Base-by-base conservation (phyloP, 2,888 invertebrate genomes). In the Ligdia adustata region DNA sequence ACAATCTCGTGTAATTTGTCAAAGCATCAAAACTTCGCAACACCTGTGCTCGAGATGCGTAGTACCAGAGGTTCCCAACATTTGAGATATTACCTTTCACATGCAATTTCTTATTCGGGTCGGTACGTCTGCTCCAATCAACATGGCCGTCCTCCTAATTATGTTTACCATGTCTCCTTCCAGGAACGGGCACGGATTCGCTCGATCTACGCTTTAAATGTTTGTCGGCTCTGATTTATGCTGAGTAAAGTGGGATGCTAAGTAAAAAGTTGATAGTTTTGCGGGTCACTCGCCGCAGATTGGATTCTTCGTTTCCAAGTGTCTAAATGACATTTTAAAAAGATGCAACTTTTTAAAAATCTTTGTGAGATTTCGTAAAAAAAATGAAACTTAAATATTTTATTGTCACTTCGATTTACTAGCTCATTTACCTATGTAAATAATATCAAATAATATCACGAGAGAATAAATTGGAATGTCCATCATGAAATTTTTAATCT, bases 21-120 rank as follows among this genome's bases (percentile, higher is more conserved):
- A 54, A 58, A 53, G 57, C 56, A 65, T 66, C 60, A 64, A 67
- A 71, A 66, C 64, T 64, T 66, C 57, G 57, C 53, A 62, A 53
- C 62, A 60, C 55, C 57, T 57, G 55, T 49, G 51, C 35, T 57
- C 63, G 63, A 64, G 63, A 62, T 67, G 65, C 62, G 69, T 68
- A 68, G 69, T n/a, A n/a, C n/a, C 70, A 71, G 74, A 71, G 64
- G 72, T 69, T 71, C 64, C 64, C 62, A 71, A 69, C 63, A 50
- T 57, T 63, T 81, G 72, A 80, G 77, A 75, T 77, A 77, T 79
- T 73, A 72, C 72, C 71, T 73, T 77, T 78, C 74, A 75, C 66
- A 67, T 76, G 68, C 66, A 75, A 79, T 79, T 76, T 76, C 72
- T 74, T 72, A 63, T 60, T 64, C 66, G 70, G 73, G 73, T 65